Evolutionary conservation across 2,797 vertebrate species (phyloP).

Genomic region (Propithecus deckenii): DNA sequence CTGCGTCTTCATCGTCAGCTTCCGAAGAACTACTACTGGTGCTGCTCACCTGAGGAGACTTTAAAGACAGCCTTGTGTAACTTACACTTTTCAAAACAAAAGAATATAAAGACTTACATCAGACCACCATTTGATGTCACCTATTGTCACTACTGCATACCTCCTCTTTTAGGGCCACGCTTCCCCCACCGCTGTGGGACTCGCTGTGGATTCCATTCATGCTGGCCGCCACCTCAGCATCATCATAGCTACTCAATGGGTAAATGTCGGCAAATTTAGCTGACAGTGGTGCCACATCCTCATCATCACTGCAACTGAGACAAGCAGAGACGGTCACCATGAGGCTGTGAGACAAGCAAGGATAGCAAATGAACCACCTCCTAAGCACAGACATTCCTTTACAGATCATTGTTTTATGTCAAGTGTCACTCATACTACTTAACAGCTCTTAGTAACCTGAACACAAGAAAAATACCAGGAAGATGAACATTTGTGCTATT

Average conservation of each 20-base stretch:
- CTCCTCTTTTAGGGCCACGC: slow-evolving; percentile 90
- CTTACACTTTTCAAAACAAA: background rate
- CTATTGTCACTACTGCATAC: slow-evolving; percentile 69
- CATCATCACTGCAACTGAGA: slow-evolving; percentile 89
- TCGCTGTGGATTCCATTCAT: slow-evolving; percentile 93
- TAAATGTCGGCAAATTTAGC: slow-evolving; percentile 95
- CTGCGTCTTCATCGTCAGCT: slow-evolving; percentile 95
- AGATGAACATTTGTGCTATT: background rate
- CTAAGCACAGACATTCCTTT: background rate
- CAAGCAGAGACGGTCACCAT: background rate
- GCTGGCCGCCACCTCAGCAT: slow-evolving; percentile 87
- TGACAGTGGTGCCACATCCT: slow-evolving; percentile 93
- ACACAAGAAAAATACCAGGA: background rate
- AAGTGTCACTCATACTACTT: background rate
- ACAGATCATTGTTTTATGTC: background rate
- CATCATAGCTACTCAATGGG: slow-evolving; percentile 92
- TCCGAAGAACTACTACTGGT: slow-evolving; percentile 93
- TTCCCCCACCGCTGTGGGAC: slow-evolving; percentile 91
- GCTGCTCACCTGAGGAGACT: slow-evolving; percentile 92
- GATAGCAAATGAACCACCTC: background rate
- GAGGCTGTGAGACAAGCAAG: background rate
- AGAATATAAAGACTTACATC: background rate
- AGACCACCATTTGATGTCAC: background rate
- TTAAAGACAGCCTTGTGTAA: background rate
- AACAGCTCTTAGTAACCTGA: background rate